Evolutionary conservation across 2,888 invertebrate species (phyloP), one percentile per base, ranked within the genome.

Genomic region (Ophion costatus): DNA sequence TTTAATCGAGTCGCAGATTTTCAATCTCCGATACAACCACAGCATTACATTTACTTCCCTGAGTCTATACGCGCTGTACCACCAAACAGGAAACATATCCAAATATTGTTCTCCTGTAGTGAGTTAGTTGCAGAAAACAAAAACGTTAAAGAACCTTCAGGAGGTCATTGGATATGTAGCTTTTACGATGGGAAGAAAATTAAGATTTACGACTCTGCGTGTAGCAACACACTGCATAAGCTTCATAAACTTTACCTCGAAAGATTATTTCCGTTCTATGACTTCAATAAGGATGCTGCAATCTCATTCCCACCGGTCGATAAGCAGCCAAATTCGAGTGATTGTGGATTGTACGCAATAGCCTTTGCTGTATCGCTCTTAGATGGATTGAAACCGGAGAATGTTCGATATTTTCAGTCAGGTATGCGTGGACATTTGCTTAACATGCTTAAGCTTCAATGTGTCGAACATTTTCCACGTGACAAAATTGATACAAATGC

Each of bases 151-250:
- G 6, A 29, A 17, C 7, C 33, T 38, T 5, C 4, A 38, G 73
- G 73, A 38, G 73, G 73, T 7, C 84, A 86, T 57, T 84, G 85
- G 83, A 71, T 87, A 10, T 85, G 85, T 24, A 78, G 74, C n/a
- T 84, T 70, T 75, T 84, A 77, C 66, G 82, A 87, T 63, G 56
- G 64, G 0, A 66, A 77, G 11, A 59, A 71, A 69, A 76, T 86
- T 3, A 78, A 59, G 51, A 80, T 86, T n/a, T 87, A 82, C 59
- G 86, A 87, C 45, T 86, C 87, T 9, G 20, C 77, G 0, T 61
- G 76, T 22, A 11, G 20, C 9, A 63, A 78, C 11, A 51, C 0
- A 20, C 45, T 87, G 17, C 63, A 77, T 77, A n/a, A 63, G 4
- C 67, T 86, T 66, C 85, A 86, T 61, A 33, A 63, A 42, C 33